Evolutionary conservation across 1,140 invertebrate species (phyloP).

Genomic region (Meloidogyne exigua): DNA sequence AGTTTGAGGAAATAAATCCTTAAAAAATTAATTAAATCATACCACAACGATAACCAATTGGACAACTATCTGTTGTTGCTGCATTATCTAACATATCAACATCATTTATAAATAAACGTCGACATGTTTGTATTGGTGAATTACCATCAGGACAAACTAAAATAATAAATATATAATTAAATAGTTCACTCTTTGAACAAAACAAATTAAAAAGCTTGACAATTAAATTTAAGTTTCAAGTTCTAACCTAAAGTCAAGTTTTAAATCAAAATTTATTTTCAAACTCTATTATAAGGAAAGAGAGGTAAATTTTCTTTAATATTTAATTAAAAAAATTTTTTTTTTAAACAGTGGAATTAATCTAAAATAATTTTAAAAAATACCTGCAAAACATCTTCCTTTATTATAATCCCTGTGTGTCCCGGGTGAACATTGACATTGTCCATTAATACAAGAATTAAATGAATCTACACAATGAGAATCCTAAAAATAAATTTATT

Average conservation of each 20-base stretch:
- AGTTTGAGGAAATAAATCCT: too few relatives aligned
- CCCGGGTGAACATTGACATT: conserved; percentile 60
- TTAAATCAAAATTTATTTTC: too few relatives aligned
- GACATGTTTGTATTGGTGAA: conserved; percentile 59
- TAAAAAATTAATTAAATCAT: too few relatives aligned
- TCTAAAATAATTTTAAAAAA: too few relatives aligned
- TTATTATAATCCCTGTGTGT: conserved; percentile 52
- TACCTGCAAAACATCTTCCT: conserved; percentile 58
- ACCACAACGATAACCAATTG: conserved; percentile 61
- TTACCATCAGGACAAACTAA: conserved; percentile 62
- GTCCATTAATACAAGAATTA: conserved; percentile 55
- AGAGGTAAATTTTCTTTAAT: too few relatives aligned
- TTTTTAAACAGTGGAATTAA: too few relatives aligned
- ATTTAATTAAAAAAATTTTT: too few relatives aligned
- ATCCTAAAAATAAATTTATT: conserved; percentile 34
- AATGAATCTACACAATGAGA: conserved; percentile 61
- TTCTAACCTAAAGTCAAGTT: too few relatives aligned
- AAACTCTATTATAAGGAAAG: too few relatives aligned
- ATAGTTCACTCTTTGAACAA: too few relatives aligned
- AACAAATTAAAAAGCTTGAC: too few relatives aligned
- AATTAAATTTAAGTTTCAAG: too few relatives aligned
- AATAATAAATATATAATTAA: conserved; percentile 27
- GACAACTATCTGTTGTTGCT: conserved; percentile 63
- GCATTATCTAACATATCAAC: conserved; percentile 64
- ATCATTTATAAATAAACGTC: conserved; percentile 62